phyloP scores from a whole-genome alignment of 2,888 invertebrate genomes.

The Lasioglossum figueresi region DNA sequence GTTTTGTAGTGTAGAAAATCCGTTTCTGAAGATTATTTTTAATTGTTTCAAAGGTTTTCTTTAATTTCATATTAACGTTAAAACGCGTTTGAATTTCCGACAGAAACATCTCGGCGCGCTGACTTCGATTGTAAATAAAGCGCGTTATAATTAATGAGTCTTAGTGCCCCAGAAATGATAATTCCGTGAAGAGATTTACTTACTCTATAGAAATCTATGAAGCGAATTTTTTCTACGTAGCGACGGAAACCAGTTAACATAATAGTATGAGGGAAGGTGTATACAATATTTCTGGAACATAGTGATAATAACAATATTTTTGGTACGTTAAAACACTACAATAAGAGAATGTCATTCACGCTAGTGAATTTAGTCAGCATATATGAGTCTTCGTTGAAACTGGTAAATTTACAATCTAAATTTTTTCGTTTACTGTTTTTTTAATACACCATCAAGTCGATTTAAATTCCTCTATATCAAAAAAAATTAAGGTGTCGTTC shows the following conservation, averaged over 20 bases:
- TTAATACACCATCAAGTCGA: neutral
- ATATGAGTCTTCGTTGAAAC: too few relatives aligned
- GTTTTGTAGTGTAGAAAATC: neutral
- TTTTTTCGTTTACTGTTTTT: neutral
- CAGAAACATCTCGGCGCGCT: neutral
- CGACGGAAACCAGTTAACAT: neutral
- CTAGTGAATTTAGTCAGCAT: neutral
- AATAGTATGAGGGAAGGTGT: neutral
- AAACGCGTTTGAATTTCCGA: neutral
- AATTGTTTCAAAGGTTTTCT: neutral
- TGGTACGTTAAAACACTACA: neutral
- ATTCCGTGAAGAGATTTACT: neutral
- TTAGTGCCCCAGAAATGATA: conserved; percentile 7
- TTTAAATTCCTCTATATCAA: neutral
- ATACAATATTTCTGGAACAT: neutral
- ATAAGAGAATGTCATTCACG: neutral
- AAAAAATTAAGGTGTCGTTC: neutral
- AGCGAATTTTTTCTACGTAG: neutral
- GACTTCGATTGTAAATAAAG: neutral
- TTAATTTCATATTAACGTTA: neutral
- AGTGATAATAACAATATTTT: neutral
- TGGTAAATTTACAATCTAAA: neutral
- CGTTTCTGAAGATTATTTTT: neutral
- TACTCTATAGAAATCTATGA: neutral
- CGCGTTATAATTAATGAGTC: neutral